A percentile compares a stretch with the other conserved stretches of the same genome.
Conservation (phyloP, 2,888 invertebrate species). For the Lasioglossum zephyrum region DNA sequence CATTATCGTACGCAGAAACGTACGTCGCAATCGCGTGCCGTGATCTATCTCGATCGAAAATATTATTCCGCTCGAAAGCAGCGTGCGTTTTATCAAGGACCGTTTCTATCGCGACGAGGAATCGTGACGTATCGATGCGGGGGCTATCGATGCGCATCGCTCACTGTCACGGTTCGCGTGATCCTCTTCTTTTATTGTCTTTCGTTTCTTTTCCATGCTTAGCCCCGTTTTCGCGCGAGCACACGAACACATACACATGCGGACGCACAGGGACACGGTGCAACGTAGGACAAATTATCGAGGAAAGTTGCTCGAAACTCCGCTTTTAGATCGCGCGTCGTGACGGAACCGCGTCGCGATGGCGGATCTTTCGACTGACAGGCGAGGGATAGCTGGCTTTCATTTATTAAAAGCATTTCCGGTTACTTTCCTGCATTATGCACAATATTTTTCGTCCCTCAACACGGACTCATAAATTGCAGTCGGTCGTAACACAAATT, state of each 20-base stretch:
- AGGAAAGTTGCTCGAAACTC: conserved; percentile 4
- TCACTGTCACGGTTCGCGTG: conserved; percentile 46
- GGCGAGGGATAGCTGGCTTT: not conserved
- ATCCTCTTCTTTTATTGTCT: conserved; percentile 21
- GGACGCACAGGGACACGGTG: not conserved
- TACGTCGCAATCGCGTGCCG: conserved; percentile 23
- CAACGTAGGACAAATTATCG: conserved; percentile 2
- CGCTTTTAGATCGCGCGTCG: not conserved
- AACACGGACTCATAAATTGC: not conserved
- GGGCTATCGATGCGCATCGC: conserved; percentile 52
- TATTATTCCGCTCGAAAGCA: conserved; percentile 25
- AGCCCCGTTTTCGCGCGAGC: not conserved
- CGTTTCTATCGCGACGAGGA: conserved; percentile 36
- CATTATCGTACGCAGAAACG: not conserved
- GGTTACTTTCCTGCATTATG: not conserved
- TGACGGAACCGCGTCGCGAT: not conserved
- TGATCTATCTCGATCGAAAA: conserved; percentile 17
- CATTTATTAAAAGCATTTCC: conserved; percentile 2
- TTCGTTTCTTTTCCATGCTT: conserved; percentile 7
- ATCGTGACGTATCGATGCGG: conserved; percentile 48
- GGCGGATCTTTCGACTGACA: not conserved
- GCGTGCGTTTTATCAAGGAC: conserved; percentile 36
- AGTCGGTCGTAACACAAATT: not conserved
- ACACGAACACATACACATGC: not conserved
- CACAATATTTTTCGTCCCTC: conserved; percentile 5